These are phyloP conservation scores for Pycnomerus fuliginosus DNA, from an alignment of 2,888 invertebrate species.

Conservation along the genomic window DNA sequence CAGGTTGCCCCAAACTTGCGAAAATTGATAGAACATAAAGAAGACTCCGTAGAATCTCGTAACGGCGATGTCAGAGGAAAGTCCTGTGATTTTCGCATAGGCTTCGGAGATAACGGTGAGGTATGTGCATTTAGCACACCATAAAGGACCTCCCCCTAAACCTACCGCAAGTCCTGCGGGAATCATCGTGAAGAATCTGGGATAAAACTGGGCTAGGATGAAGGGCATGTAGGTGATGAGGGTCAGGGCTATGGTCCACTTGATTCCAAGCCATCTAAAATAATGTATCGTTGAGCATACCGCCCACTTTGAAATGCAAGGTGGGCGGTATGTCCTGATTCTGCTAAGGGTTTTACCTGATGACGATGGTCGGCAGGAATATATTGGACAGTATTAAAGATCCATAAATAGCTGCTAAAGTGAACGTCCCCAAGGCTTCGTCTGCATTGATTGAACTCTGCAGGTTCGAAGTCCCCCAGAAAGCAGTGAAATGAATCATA, in stretches of 20 bases:
- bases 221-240: conserved; percentile 90
- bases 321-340: too few relatives aligned
- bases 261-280: conserved; percentile 82
- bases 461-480: conserved; percentile 80
- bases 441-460: conserved; percentile 85
- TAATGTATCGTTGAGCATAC: too few relatives aligned
- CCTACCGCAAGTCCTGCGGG: conserved; percentile 83
- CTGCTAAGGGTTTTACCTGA: too few relatives aligned
- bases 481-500: conserved; percentile 91
- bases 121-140: conserved; percentile 96
- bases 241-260: conserved; percentile 83
- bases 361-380: conserved; percentile 80
- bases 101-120: conserved; percentile 81
- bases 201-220: conserved; percentile 87
- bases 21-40: conserved; percentile 94
- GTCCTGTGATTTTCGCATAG: conserved; percentile 70
- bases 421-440: conserved; percentile 79
- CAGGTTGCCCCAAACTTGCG: conserved; percentile 94
- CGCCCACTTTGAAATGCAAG: too few relatives aligned
- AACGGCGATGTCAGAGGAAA: conserved; percentile 73
- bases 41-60: conserved; percentile 93
- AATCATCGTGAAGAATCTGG: conserved; percentile 78
- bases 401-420: conserved; percentile 82
- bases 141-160: conserved; percentile 87
- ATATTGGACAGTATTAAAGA: conserved; percentile 87